Percentiles rank a stretch among this genome's conserved stretches.
Evolutionary conservation across 35 echinoderm and acorn worm species (phyloP).

Genomic region (Chiridota heheva): DNA sequence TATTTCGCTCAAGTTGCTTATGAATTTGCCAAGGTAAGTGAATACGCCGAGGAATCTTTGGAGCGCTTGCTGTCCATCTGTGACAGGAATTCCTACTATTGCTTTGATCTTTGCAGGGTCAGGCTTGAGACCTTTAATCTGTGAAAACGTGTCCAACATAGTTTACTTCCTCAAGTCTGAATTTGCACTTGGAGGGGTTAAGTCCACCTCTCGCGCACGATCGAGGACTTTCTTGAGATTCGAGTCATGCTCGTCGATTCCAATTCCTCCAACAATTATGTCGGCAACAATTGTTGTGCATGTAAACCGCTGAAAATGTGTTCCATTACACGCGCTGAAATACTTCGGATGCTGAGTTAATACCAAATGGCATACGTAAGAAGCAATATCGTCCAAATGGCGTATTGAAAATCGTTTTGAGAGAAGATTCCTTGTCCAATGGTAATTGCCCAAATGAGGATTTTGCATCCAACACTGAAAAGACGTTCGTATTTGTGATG

Average conservation of each 20-base stretch:
- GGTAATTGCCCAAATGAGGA: background rate
- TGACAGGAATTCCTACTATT: background rate
- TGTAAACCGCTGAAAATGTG: background rate
- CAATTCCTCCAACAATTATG: background rate
- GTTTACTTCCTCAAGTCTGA: background rate
- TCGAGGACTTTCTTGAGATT: background rate
- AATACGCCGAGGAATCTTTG: constrained; percentile 12
- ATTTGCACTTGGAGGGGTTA: background rate
- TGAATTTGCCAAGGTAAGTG: background rate
- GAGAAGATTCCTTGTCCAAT: too few relatives aligned
- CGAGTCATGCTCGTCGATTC: background rate
- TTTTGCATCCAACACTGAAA: too few relatives aligned
- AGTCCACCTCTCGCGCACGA: background rate
- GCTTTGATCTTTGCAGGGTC: background rate
- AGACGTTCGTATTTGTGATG: too few relatives aligned
- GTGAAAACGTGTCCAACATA: background rate
- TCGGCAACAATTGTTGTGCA: background rate
- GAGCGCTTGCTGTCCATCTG: background rate
- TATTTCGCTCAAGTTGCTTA: background rate
- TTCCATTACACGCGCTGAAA: background rate
- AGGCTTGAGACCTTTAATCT: background rate
- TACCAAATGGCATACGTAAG: background rate
- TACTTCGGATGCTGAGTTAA: background rate
- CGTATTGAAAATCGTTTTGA: background rate
- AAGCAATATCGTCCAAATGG: background rate